A percentile compares a stretch with the other conserved stretches of the same genome.
phyloP scores from a whole-genome alignment of 2,113 vertebrate species.

The Halcyon senegalensis region DNA sequence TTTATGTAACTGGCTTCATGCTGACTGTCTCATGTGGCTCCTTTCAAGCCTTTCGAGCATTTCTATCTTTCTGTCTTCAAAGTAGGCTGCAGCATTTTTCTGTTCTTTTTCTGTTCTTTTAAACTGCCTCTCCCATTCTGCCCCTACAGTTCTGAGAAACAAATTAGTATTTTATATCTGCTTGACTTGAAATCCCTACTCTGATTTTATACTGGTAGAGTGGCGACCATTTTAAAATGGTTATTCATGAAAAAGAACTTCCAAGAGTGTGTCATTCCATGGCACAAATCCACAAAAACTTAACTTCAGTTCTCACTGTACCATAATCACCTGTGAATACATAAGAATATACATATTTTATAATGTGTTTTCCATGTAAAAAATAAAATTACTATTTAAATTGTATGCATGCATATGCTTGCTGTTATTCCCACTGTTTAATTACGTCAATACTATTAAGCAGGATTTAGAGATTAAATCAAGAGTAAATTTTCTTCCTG shows the following conservation, averaged over 20 bases:
- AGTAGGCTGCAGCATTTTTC: background rate
- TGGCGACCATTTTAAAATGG: background rate
- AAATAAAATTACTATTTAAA: background rate
- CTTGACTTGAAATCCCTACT: background rate
- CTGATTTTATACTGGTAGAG: background rate
- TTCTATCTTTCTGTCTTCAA: background rate
- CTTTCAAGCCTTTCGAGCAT: background rate
- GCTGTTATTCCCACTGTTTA: constrained; percentile 13
- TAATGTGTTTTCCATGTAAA: background rate
- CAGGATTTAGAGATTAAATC: constrained; percentile 46
- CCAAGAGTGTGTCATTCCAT: background rate
- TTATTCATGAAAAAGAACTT: background rate
- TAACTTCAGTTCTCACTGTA: background rate
- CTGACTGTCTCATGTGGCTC: background rate
- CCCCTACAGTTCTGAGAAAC: background rate
- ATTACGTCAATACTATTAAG: constrained; percentile 38
- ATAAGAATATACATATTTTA: background rate
- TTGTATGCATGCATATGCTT: background rate
- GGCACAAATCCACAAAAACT: background rate
- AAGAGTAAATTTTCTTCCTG: constrained; percentile 29
- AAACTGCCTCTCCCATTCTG: background rate
- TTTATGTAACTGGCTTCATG: background rate
- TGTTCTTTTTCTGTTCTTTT: background rate
- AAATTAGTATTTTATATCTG: background rate
- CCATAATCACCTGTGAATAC: background rate